These are phyloP conservation scores for Strigamia crassipes DNA, from an alignment of 2,888 invertebrate species.

Conservation along the genomic window DNA sequence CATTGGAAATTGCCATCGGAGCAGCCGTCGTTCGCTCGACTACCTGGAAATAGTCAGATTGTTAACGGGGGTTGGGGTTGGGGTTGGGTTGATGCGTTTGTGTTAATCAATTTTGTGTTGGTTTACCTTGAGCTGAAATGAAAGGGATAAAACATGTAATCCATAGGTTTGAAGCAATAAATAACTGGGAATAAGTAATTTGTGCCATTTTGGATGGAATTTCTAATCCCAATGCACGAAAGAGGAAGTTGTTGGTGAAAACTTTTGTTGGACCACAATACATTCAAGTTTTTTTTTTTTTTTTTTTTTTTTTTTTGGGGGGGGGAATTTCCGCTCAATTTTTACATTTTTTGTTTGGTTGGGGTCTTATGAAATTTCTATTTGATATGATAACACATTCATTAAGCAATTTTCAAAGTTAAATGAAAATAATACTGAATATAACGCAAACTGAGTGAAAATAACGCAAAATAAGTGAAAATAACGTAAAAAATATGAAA, in stretches of 20 bases:
- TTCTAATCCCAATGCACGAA: neutral
- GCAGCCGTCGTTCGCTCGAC: neutral
- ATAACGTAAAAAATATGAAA: too few species aligned
- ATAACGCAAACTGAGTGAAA: too few species aligned
- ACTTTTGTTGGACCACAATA: neutral
- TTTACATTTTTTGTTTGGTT: neutral
- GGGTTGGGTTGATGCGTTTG: neutral
- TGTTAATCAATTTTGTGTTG: neutral
- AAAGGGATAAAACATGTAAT: neutral
- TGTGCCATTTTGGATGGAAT: neutral
- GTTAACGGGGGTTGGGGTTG: neutral
- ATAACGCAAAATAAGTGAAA: too few species aligned
- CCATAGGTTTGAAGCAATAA: neutral
- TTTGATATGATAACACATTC: too few species aligned
- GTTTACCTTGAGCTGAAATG: neutral
- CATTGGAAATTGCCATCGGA: neutral
- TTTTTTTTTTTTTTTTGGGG: too few species aligned
- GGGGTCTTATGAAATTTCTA: neutral
- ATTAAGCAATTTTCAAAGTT: too few species aligned
- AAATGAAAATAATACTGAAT: too few species aligned
- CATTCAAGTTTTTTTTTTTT: neutral
- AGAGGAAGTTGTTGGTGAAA: neutral
- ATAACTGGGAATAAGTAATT: neutral
- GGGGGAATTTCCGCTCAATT: neutral
- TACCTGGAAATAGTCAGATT: neutral